A percentile compares a stretch with the other conserved stretches of the same genome.
Conservation (phyloP, 2,113 vertebrate genomes). For the Pachypanchax playfairii region DNA sequence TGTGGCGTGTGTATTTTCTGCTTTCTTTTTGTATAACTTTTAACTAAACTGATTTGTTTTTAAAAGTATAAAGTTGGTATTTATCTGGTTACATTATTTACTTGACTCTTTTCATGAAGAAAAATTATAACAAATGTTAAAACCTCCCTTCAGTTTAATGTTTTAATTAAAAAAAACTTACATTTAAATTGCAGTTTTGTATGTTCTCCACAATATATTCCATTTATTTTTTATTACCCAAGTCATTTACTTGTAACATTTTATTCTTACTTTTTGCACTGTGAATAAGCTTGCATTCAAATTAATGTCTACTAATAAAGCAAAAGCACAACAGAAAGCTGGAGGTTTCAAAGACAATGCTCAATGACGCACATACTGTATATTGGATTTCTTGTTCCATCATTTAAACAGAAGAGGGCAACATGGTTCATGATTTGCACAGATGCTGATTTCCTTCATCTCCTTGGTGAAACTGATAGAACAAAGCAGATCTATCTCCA, state of each 20-base stretch:
- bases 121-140: not conserved
- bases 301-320: not conserved
- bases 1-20: conserved; percentile 28
- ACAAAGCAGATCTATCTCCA: conserved; percentile 8
- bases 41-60: too few species aligned
- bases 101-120: not conserved
- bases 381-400: conserved; percentile 28
- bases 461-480: not conserved
- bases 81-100: not conserved
- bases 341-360: not conserved
- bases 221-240: too few species aligned
- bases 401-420: conserved; percentile 70
- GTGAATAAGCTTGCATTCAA: not conserved
- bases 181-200: not conserved
- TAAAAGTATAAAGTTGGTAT: too few species aligned
- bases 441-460: conserved; percentile 23
- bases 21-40: conserved; percentile 14
- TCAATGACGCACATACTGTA: not conserved
- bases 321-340: not conserved
- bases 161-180: not conserved
- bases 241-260: too few species aligned
- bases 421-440: conserved; percentile 54
- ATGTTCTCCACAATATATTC: not conserved
- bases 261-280: not conserved
- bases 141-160: not conserved